Evolutionary conservation across 2,113 vertebrate genomes (phyloP).

Genomic region (Ophthalmotilapia sp.): DNA sequence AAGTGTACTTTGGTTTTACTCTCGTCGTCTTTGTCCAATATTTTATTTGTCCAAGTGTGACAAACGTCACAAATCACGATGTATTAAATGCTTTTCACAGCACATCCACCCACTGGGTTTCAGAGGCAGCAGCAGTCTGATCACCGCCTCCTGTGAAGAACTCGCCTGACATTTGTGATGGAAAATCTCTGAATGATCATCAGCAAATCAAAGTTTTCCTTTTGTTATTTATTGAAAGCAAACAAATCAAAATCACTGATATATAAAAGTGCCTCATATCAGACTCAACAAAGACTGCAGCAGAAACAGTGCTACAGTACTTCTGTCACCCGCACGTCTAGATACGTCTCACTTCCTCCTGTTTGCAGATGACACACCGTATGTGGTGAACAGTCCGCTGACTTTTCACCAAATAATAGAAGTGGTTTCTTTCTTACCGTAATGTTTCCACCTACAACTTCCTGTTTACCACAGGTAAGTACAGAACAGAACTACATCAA

Average conservation of each 20-base stretch:
- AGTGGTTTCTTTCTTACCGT: not conserved
- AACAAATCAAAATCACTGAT: fast-evolving
- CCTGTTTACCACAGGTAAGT: not conserved
- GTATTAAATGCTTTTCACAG: fast-evolving
- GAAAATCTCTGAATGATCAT: fast-evolving
- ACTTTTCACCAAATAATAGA: not conserved
- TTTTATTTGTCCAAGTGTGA: not conserved
- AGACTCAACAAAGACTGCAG: not conserved
- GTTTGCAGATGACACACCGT: not conserved
- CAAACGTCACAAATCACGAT: fast-evolving
- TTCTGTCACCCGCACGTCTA: not conserved
- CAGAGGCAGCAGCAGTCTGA: not conserved
- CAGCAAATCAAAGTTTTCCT: not conserved
- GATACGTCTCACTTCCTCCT: not conserved
- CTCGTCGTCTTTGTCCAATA: fast-evolving
- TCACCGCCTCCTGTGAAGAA: fast-evolving
- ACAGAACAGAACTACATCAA: not conserved
- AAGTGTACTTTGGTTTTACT: not conserved
- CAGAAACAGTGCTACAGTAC: not conserved
- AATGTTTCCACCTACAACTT: not conserved
- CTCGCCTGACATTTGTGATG: not conserved
- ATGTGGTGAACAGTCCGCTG: not conserved
- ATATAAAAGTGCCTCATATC: not conserved
- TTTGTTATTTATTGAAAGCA: not conserved
- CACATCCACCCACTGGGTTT: not conserved